Conservation (phyloP, 2,797 vertebrate species). For the Psittacula derbiana region DNA sequence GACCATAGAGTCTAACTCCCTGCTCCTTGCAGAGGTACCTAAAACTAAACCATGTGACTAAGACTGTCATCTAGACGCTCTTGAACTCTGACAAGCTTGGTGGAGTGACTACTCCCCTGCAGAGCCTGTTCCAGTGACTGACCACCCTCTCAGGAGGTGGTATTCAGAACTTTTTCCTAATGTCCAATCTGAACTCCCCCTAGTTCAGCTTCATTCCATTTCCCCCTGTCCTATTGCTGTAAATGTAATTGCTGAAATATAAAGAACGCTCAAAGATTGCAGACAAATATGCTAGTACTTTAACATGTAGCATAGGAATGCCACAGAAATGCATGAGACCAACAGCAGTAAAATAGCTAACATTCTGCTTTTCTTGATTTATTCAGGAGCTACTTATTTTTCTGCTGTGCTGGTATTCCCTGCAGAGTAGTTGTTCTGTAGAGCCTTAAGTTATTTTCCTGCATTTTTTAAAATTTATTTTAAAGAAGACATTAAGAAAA, state of each 20-base stretch:
- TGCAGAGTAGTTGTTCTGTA: not conserved
- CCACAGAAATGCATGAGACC: not conserved
- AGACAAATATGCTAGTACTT: not conserved
- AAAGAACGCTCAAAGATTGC: not conserved
- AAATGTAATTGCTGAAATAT: not conserved
- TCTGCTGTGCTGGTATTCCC: not conserved
- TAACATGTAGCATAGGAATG: not conserved
- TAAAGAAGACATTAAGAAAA: not conserved
- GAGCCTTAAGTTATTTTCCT: not conserved
- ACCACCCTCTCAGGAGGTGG: not conserved
- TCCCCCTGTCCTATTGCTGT: not conserved
- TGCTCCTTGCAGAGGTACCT: not conserved
- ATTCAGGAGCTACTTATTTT: not conserved
- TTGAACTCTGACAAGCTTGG: not conserved
- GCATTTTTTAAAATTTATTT: not conserved
- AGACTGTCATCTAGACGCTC: rapidly evolving
- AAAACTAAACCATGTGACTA: not conserved
- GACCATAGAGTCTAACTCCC: not conserved
- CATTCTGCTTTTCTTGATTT: not conserved
- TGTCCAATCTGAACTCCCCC: not conserved
- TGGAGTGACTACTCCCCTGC: not conserved
- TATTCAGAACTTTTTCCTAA: not conserved
- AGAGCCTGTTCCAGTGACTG: not conserved
- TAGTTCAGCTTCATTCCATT: not conserved
- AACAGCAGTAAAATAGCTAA: not conserved